Evolutionary conservation across 2,113 vertebrate species (phyloP).

Genomic region (Pterocles orientalis): DNA sequence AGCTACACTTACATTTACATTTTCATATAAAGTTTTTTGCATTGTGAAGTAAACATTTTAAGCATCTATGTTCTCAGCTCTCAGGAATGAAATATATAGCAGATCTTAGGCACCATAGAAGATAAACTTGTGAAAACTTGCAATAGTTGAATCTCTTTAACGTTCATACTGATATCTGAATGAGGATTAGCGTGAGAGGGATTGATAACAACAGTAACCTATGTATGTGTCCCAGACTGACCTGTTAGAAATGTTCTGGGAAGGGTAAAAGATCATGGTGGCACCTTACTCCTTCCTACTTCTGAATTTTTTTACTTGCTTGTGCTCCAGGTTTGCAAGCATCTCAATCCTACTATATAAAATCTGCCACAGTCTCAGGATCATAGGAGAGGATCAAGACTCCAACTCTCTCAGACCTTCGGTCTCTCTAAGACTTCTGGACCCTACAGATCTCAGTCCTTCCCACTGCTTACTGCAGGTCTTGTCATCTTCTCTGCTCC

Average conservation of each 20-base stretch:
- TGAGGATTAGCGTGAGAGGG: neutral
- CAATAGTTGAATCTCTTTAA: neutral
- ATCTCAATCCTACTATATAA: neutral
- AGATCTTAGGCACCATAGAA: neutral
- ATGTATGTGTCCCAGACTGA: neutral
- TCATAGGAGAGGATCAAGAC: neutral
- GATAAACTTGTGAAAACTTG: neutral
- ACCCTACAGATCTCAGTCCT: neutral
- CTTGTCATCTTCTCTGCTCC: neutral
- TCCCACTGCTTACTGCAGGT: neutral
- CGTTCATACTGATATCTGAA: neutral
- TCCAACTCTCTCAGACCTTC: neutral
- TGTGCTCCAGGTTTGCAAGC: neutral
- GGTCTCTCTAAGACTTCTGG: neutral
- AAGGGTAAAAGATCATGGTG: neutral
- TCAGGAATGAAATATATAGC: neutral
- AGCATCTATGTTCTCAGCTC: neutral
- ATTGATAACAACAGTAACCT: neutral
- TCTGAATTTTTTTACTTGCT: neutral
- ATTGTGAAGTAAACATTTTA: neutral
- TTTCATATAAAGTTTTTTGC: no score
- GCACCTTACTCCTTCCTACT: neutral
- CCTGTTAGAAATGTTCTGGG: neutral
- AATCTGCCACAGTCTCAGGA: neutral
- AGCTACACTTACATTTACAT: no score